These are phyloP conservation scores for Bombus confusus DNA, from an alignment of 1,140 invertebrate genomes.

Conservation along the genomic window DNA sequence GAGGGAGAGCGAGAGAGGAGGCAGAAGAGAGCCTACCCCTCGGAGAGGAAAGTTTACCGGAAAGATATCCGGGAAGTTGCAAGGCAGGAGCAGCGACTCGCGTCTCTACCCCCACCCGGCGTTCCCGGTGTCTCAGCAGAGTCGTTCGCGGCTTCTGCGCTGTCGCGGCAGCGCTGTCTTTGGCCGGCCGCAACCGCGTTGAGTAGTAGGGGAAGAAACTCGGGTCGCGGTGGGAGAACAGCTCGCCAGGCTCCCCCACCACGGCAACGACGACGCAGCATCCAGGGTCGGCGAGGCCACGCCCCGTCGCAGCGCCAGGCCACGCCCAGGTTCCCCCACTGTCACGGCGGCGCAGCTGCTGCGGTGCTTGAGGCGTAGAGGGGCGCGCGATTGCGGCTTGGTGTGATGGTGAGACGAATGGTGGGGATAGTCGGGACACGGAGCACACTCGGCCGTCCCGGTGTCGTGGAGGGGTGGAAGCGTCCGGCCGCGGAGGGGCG, in stretches of 20 bases:
- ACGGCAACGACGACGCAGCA: conserved; percentile 32
- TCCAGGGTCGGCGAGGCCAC: conserved; percentile 17
- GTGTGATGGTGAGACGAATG: conserved; percentile 1
- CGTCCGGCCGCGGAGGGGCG: conserved; percentile 76
- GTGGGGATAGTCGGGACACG: conserved; percentile 11
- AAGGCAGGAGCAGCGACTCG: conserved; percentile 60
- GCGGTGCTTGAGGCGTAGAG: not conserved
- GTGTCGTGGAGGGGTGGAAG: conserved; percentile 61
- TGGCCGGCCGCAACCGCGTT: conserved; percentile 14
- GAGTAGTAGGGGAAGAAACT: not conserved
- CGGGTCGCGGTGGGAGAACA: not conserved
- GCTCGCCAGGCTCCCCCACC: conserved; percentile 1
- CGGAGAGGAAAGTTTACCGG: conserved; percentile 77
- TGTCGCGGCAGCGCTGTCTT: conserved; percentile 53
- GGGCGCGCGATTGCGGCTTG: not conserved
- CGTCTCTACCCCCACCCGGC: conserved; percentile 37
- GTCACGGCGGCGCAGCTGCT: conserved; percentile 7
- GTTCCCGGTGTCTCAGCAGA: conserved; percentile 18
- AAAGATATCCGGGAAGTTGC: conserved; percentile 79
- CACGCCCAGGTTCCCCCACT: conserved; percentile 16
- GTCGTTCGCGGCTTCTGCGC: conserved; percentile 61
- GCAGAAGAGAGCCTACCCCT: conserved; percentile 38
- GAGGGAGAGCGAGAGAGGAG: conserved; percentile 41
- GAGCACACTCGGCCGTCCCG: conserved; percentile 36
- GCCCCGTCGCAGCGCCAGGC: not conserved